These are phyloP conservation scores for Leptarthrus brevirostris DNA, from an alignment of 2,888 invertebrate species.

Conservation along the genomic window DNA sequence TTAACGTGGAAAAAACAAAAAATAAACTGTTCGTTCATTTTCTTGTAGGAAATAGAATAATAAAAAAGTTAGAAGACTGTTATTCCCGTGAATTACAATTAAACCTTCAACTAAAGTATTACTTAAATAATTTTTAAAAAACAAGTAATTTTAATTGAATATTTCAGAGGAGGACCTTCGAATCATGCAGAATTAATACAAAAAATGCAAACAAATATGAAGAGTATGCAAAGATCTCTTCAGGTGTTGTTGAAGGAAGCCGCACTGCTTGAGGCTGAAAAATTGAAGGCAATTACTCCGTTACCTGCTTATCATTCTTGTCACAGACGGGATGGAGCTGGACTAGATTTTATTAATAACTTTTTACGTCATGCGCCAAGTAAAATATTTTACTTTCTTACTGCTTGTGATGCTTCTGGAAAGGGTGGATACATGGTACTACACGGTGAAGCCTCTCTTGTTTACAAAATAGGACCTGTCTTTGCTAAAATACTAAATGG, in stretches of 20 bases:
- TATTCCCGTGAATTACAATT: conserved; percentile 76
- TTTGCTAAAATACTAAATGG: conserved; percentile 77
- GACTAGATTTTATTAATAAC: conserved; percentile 79
- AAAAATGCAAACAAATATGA: conserved; percentile 78
- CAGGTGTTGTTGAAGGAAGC: conserved; percentile 76
- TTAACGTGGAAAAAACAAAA: conserved; percentile 80
- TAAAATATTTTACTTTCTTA: conserved; percentile 75
- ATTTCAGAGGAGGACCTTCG: conserved; percentile 74
- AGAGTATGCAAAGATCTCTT: conserved; percentile 74
- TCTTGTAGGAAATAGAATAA: conserved; percentile 78
- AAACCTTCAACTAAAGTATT: conserved; percentile 78
- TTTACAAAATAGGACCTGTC: conserved; percentile 66
- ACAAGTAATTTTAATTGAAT: background rate
- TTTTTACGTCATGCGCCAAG: conserved; percentile 74
- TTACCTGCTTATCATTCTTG: conserved; percentile 71
- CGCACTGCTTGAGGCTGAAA: conserved; percentile 76
- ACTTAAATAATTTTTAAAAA: conserved; percentile 49
- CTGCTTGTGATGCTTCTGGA: conserved; percentile 77
- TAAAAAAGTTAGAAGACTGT: conserved; percentile 72
- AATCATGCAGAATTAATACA: conserved; percentile 79
- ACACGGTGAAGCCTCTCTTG: conserved; percentile 65
- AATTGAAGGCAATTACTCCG: conserved; percentile 68
- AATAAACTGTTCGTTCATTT: conserved; percentile 75
- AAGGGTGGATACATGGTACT: conserved; percentile 68
- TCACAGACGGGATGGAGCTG: conserved; percentile 78